Conservation (phyloP, 1,140 invertebrate genomes). For the Orchestia grillus region DNA sequence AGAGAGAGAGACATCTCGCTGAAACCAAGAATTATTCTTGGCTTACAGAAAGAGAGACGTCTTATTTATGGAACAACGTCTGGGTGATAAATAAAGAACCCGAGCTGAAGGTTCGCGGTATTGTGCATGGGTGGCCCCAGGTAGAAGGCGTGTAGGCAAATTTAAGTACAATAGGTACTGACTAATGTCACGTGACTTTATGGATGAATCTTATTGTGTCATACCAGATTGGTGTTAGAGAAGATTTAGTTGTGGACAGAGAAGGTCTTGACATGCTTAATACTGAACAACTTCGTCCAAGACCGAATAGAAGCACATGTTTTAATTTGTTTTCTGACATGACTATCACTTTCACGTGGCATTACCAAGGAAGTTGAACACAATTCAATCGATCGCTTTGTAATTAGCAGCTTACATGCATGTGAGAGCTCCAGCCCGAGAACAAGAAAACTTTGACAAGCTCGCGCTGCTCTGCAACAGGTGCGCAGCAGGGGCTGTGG, state of each 20-base stretch:
- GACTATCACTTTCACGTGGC: background rate
- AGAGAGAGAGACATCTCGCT: slow-evolving; percentile 6
- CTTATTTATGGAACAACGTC: background rate
- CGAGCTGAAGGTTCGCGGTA: background rate
- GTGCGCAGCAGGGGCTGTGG: background rate
- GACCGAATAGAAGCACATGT: background rate
- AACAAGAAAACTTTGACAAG: background rate
- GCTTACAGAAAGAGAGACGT: background rate
- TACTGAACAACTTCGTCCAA: background rate
- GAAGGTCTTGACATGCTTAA: background rate
- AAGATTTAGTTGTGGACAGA: background rate
- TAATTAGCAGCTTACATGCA: background rate
- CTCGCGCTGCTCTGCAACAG: background rate
- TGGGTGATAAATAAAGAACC: background rate
- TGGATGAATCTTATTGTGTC: background rate
- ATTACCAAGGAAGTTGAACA: background rate
- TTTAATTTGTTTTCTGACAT: background rate
- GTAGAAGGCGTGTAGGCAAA: background rate
- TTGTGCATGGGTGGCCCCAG: background rate
- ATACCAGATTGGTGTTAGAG: background rate
- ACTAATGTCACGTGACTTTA: background rate
- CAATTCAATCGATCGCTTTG: background rate
- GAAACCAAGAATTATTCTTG: slow-evolving; percentile 1
- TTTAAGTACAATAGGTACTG: background rate
- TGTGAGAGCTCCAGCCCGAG: background rate